phyloP scores from a whole-genome alignment of 2,113 vertebrate genomes.

The Oenanthe oenanthe region DNA sequence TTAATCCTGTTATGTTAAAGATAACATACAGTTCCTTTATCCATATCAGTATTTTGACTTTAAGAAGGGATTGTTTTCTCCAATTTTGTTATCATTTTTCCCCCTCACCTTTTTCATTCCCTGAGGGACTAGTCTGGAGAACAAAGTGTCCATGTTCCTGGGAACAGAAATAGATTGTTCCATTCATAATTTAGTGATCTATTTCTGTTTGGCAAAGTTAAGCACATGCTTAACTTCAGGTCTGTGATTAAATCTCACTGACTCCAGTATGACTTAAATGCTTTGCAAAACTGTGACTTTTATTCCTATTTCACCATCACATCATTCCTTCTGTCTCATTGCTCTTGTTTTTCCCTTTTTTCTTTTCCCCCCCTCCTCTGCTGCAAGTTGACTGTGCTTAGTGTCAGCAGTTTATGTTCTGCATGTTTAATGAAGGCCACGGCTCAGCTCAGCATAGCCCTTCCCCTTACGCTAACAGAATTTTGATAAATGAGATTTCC shows the following conservation, averaged over 20 bases:
- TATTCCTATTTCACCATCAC: conserved; percentile 7
- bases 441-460: conserved; percentile 66
- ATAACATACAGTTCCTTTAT: neutral
- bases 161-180: conserved; percentile 59
- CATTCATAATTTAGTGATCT: conserved; percentile 63
- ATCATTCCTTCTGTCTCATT: conserved; percentile 32
- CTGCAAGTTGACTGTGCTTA: conserved; percentile 77
- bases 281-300: conserved; percentile 19
- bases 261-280: neutral
- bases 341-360: neutral
- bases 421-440: conserved; percentile 87
- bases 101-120: conserved; percentile 9
- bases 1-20: neutral
- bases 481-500: conserved; percentile 81
- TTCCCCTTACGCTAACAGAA: conserved; percentile 77
- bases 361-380: neutral
- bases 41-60: neutral
- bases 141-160: conserved; percentile 20
- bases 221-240: conserved; percentile 52
- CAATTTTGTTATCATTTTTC: neutral
- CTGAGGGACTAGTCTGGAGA: conserved; percentile 16
- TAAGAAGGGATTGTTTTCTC: conserved; percentile 19
- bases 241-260: conserved; percentile 46
- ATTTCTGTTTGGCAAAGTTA: conserved; percentile 59
- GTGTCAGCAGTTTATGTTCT: conserved; percentile 91